Evolutionary conservation across 2,888 invertebrate genomes (phyloP).

Genomic region (Drosophila mercatorum): DNA sequence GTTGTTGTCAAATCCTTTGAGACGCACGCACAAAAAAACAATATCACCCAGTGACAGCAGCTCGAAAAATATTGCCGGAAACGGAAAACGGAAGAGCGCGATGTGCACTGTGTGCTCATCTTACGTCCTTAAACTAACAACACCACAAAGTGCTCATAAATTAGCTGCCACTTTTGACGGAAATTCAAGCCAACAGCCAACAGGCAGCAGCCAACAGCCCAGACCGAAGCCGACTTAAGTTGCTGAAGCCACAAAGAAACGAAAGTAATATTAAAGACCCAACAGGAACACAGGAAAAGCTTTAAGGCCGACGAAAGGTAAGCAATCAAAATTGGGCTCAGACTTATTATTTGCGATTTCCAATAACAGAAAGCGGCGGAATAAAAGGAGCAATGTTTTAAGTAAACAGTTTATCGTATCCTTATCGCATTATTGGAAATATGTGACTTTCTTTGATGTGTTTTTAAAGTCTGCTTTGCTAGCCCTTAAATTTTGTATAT

Average conservation of each 20-base stretch:
- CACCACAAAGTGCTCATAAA: constrained; percentile 56
- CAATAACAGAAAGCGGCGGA: background rate
- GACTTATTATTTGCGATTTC: background rate
- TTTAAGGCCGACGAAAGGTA: constrained; percentile 1
- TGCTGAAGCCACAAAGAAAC: background rate
- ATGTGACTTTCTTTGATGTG: background rate
- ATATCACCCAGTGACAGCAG: constrained; percentile 25
- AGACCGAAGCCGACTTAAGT: constrained; percentile 3
- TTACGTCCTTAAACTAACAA: constrained; percentile 61
- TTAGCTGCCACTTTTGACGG: constrained; percentile 70
- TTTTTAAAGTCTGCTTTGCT: background rate
- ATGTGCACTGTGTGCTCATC: constrained; percentile 54
- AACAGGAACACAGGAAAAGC: constrained; percentile 10
- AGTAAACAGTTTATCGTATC: background rate
- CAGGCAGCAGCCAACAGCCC: constrained; percentile 27
- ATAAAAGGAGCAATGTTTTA: background rate
- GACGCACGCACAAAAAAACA: constrained; percentile 26
- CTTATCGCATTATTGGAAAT: background rate
- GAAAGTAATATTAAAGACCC: constrained; percentile 21
- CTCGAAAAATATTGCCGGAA: constrained; percentile 39
- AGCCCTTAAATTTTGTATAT: background rate
- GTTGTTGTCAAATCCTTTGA: constrained; percentile 54
- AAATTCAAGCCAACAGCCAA: constrained; percentile 57
- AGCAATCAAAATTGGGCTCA: background rate
- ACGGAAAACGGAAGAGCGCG: constrained; percentile 53